Evolutionary conservation across 2,113 vertebrate genomes (phyloP), one percentile per base, ranked within the genome.

Genomic region (Zapus hudsonius): DNA sequence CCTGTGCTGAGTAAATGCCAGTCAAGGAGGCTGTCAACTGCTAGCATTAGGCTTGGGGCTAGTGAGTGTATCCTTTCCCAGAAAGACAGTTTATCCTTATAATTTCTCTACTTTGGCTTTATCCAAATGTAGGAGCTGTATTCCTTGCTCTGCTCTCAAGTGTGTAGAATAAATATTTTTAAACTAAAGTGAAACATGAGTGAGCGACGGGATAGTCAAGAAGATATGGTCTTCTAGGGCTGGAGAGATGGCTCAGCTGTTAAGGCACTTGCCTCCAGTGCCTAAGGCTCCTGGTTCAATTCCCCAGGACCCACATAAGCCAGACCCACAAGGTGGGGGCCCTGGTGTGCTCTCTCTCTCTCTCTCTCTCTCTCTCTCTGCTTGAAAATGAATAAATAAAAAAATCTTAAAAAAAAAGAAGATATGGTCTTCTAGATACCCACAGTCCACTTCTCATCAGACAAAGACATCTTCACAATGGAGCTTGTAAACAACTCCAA

Each of bases 41-140:
- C 33, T 81, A 88, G 96, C 89, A 10, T 87, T 69, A 61, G 64
- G 75, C 44, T 95, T 69, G 59, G 72, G 55, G 52, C 61, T 96
- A 90, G 27, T 40, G 78, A 95, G 59, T 55, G 31, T 91, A n/a
- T 15, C 11, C 0, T 81, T 19, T 86, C 40, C n/a, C 3, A 86
- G n/a, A 87, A 86, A 94, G 52, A 61, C 20, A 66, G 29, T 87
- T 47, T 74, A 27, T 1, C 16, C 15, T 79, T 29, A 11, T 61
- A 7, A 25, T 57, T 70, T 23, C 85, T 70, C 74, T 86, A 29
- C 31, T 69, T 87, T 73, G 19, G 8, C 1, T 85, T 40, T 82
- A 84, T 22, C 36, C 1, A 90, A 90, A 64, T 33, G 76, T 27
- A 70, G 81, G 12, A 2, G 27, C 31, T 81, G 16, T 87, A 59